These are phyloP conservation scores for Spea hammondii DNA, from an alignment of 2,797 vertebrate species.

Conservation along the genomic window DNA sequence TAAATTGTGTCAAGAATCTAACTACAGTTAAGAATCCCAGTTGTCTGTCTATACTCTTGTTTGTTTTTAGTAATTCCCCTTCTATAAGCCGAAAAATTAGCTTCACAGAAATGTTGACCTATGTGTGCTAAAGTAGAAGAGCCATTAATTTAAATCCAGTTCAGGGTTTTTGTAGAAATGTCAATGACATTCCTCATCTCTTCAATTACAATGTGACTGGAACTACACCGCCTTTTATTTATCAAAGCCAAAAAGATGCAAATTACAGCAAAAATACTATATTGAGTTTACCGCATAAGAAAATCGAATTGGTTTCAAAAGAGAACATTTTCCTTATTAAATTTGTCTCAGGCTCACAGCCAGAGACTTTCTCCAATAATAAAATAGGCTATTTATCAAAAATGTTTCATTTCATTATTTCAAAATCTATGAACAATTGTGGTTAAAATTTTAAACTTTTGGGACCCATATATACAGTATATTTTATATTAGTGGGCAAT, in stretches of 20 bases:
- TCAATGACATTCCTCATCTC: background rate
- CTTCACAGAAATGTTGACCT: background rate
- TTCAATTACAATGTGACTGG: background rate
- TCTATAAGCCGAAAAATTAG: background rate
- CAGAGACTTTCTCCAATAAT: slow-evolving; percentile 4
- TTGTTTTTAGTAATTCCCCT: too few relatives aligned
- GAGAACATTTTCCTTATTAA: background rate
- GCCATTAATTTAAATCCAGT: background rate
- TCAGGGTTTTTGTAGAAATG: background rate
- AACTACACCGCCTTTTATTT: background rate
- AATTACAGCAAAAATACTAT: too few relatives aligned
- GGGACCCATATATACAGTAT: too few relatives aligned
- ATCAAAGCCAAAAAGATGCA: background rate
- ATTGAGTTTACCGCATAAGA: too few relatives aligned
- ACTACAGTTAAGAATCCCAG: too few relatives aligned
- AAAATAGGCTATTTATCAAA: slow-evolving; percentile 15
- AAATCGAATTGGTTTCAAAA: background rate
- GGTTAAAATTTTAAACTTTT: too few relatives aligned
- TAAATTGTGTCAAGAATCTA: too few relatives aligned
- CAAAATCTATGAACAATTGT: too few relatives aligned
- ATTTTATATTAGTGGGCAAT: too few relatives aligned
- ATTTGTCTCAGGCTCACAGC: background rate
- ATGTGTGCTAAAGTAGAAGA: background rate
- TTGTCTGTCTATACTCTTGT: too few relatives aligned
- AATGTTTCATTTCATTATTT: background rate